Conservation (phyloP, 2,797 vertebrate genomes). For the Myripristis murdjan region DNA sequence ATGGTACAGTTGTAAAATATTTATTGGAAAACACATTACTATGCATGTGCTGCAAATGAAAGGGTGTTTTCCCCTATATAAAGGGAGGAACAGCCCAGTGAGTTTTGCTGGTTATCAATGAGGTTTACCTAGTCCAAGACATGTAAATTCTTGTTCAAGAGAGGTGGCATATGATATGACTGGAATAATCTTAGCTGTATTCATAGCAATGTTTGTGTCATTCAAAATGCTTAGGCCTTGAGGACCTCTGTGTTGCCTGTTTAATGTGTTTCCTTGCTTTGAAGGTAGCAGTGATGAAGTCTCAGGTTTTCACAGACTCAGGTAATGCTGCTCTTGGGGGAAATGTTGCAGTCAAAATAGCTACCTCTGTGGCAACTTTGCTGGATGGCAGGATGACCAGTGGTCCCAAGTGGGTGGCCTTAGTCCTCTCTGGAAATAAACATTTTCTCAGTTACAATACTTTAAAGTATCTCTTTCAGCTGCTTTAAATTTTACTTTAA, state of each 20-base stretch:
- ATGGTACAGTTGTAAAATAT: conserved; percentile 19
- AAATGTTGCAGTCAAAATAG: not conserved
- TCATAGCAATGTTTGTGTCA: not conserved
- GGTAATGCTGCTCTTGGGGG: conserved; percentile 7
- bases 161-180: not conserved
- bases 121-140: not conserved
- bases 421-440: conserved; percentile 58
- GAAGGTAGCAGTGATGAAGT: not conserved
- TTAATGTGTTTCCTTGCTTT: not conserved
- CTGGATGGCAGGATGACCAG: conserved; percentile 58
- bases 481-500: not conserved
- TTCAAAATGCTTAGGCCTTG: not conserved
- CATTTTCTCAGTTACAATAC: not conserved
- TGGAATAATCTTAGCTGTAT: not conserved
- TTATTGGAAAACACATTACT: conserved; percentile 12
- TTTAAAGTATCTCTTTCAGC: not conserved
- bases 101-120: not conserved
- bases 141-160: not conserved
- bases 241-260: not conserved
- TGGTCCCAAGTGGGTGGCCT: conserved; percentile 63
- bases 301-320: not conserved
- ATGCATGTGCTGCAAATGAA: conserved; percentile 8
- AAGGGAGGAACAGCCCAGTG: not conserved
- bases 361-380: not conserved
- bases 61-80: not conserved